Evolutionary conservation across 2,113 vertebrate genomes (phyloP).

Genomic region (Calypte anna): DNA sequence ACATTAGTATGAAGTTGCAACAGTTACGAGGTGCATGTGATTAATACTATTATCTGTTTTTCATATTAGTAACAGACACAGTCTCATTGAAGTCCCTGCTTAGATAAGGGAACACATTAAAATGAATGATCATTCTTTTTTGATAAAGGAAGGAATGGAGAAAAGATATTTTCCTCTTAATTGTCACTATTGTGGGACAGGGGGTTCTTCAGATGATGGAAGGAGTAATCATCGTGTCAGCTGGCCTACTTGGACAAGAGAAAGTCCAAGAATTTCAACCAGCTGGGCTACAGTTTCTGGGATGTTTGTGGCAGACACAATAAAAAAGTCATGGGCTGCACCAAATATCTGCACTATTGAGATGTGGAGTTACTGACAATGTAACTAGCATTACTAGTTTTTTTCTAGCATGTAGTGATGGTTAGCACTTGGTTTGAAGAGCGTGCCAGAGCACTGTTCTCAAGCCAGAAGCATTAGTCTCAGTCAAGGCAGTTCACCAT

Average conservation of each 20-base stretch:
- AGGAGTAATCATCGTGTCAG: background rate
- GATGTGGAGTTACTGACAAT: background rate
- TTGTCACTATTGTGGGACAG: background rate
- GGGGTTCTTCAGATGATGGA: background rate
- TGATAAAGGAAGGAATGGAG: background rate
- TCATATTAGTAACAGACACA: background rate
- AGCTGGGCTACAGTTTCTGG: background rate
- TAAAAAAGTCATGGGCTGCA: background rate
- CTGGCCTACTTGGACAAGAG: constrained; percentile 7
- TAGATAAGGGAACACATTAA: background rate
- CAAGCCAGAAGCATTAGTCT: background rate
- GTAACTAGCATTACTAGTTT: background rate
- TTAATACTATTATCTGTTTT: background rate
- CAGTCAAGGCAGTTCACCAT: background rate
- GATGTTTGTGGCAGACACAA: background rate
- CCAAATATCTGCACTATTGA: background rate
- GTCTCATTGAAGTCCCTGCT: background rate
- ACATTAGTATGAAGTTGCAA: background rate
- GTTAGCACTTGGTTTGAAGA: background rate
- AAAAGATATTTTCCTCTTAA: background rate
- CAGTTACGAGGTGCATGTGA: background rate
- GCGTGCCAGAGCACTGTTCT: background rate
- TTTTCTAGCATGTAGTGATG: background rate
- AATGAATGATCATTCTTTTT: background rate
- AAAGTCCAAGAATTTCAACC: background rate